A percentile compares a stretch with the other conserved stretches of the same genome.
These are phyloP conservation scores for Eunapius fragilis DNA, from an alignment of 37 sponge, comb jelly and placozoan species.

Conservation along the genomic window DNA sequence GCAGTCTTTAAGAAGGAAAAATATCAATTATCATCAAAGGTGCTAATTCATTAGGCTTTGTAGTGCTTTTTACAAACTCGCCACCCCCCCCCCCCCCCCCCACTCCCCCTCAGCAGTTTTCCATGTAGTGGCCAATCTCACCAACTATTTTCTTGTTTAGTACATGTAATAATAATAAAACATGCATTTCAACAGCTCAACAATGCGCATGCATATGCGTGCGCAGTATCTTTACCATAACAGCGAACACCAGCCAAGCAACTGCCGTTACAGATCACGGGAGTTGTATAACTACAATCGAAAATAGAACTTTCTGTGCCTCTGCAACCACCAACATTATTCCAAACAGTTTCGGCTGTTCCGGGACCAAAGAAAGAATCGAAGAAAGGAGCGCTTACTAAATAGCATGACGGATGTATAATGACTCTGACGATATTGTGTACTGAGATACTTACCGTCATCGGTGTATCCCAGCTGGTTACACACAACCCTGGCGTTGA, in stretches of 20 bases:
- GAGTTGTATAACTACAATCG: background rate
- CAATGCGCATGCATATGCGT: too few relatives aligned
- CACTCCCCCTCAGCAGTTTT: too few relatives aligned
- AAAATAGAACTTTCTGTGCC: background rate
- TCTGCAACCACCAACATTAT: background rate
- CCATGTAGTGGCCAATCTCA: too few relatives aligned
- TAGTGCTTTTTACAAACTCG: too few relatives aligned
- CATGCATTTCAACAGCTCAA: too few relatives aligned
- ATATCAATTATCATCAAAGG: too few relatives aligned
- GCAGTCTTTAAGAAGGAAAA: too few relatives aligned
- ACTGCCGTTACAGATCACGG: background rate
- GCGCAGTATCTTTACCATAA: background rate
- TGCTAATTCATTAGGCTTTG: too few relatives aligned
- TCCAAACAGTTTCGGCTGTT: background rate
- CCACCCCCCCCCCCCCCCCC: too few relatives aligned
- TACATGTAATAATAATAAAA: too few relatives aligned
- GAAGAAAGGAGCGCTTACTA: background rate
- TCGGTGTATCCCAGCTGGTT: background rate
- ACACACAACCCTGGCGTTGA: background rate
- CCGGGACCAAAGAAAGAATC: background rate
- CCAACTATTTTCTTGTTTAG: too few relatives aligned
- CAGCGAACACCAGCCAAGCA: background rate
- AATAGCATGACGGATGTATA: background rate
- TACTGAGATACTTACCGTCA: background rate
- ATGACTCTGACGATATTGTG: background rate